Base-by-base conservation (phyloP, 2,113 vertebrate genomes). In the Shinisaurus crocodilurus region DNA sequence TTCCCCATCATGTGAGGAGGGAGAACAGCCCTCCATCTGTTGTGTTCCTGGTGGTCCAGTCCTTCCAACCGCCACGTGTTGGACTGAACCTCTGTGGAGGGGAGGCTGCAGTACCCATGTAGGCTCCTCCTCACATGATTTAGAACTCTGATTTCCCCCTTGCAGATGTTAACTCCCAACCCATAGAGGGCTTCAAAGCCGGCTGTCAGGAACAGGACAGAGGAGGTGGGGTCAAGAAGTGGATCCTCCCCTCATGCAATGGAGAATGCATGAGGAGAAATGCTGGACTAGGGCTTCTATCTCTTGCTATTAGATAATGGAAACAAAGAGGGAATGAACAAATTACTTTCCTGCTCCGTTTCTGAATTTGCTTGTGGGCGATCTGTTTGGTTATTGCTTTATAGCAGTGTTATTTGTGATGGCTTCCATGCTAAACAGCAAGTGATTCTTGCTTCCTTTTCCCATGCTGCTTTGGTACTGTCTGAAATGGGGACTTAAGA, bases 401-500 rank as follows among this genome's bases (percentile, higher is more conserved):
- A 34, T 37, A 81, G 7, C 37, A 20, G 7, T 69, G 9, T 69
- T 65, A 50, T 63, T 48, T 81, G 65, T 81, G 63, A 40, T 29
- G 16, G 69, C 6, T 40, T 87, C n/a, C 50, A 37, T 27, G 23
- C 72, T 57, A 76, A 87, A 65, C 25, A 76, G n/a, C 23, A 87
- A 76, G 37, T 40, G 48, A 74, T 37, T 76, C 18, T 45, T 48
- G 43, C 32, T 15, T n/a, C 27, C n/a, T 70, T 70, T 82, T 69
- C 20, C 12, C 43, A 9, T n/a, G 72, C 23, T 86, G 16, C 74
- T 72, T 89, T 74, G 81, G 16, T 60, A 60, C 6, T 43, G 54
- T 83, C 54, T 88, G 77, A 88, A 70, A 54, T 81, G 37, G 88
- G n/a, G 29, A 72, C 23, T 57, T 63, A 85, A 70, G n/a, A 79